phyloP scores from a whole-genome alignment of 2,888 invertebrate genomes.

The Biston stratarius region DNA sequence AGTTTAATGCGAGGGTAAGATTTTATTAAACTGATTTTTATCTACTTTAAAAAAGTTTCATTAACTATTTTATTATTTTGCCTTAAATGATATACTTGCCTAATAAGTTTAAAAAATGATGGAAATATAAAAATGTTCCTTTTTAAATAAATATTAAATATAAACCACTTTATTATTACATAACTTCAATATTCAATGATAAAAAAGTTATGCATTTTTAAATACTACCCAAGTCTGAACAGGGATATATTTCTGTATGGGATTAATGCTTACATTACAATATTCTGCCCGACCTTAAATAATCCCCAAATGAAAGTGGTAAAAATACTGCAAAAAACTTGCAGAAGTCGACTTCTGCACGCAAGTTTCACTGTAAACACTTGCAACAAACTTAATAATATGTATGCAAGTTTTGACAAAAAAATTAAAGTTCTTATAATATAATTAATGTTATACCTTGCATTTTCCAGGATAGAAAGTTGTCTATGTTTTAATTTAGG shows the following conservation, averaged over 20 bases:
- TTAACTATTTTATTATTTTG: too few species aligned
- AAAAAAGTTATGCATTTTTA: neutral
- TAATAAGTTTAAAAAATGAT: too few species aligned
- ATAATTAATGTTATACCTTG: too few species aligned
- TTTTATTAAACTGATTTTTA: too few species aligned
- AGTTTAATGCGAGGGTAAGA: neutral
- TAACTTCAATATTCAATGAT: neutral
- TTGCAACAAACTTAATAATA: too few species aligned
- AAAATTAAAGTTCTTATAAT: neutral
- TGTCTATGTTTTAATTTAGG: too few species aligned
- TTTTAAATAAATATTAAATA: too few species aligned
- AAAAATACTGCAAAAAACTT: neutral
- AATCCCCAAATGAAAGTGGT: neutral
- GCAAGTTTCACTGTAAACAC: neutral
- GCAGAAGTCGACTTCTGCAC: neutral
- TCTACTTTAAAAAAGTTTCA: too few species aligned
- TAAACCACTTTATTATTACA: too few species aligned
- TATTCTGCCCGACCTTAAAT: neutral
- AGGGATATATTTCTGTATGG: neutral
- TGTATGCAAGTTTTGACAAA: neutral
- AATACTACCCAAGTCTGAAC: neutral
- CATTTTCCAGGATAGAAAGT: too few species aligned
- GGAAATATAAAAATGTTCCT: too few species aligned
- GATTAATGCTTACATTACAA: neutral
- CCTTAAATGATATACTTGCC: too few species aligned